These are phyloP conservation scores for Heteronetta atricapilla DNA, from an alignment of 2,113 vertebrate genomes.

Conservation along the genomic window DNA sequence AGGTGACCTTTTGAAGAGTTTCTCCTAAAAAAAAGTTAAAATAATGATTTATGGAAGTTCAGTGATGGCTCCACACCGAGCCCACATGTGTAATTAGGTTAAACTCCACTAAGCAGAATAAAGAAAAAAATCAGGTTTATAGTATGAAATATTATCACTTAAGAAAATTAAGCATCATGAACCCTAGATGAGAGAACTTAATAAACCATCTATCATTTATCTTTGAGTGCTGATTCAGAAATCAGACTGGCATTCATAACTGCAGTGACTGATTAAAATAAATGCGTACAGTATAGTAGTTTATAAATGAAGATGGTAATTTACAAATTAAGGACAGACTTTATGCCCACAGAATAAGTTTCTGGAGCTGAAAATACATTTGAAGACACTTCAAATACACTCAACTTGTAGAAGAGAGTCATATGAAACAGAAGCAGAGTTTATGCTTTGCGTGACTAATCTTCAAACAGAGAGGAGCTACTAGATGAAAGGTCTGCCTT, in stretches of 20 bases:
- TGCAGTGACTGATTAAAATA: constrained; percentile 48
- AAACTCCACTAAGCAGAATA: constrained; percentile 20
- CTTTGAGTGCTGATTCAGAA: constrained; percentile 66
- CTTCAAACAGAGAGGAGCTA: neutral
- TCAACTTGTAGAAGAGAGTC: neutral
- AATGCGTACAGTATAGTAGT: constrained; percentile 2
- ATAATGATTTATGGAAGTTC: constrained; percentile 11
- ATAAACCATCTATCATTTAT: constrained; percentile 31
- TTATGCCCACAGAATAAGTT: neutral
- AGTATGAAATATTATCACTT: constrained; percentile 35
- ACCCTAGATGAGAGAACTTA: neutral
- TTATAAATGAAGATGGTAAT: constrained; percentile 55
- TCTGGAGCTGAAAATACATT: constrained; percentile 17
- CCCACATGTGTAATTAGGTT: constrained; percentile 31
- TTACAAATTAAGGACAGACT: constrained; percentile 57
- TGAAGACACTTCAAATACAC: constrained; percentile 22
- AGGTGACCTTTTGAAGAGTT: constrained; percentile 23
- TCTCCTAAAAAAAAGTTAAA: constrained; percentile 26
- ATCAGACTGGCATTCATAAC: constrained; percentile 40
- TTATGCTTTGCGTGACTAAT: neutral
- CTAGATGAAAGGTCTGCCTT: neutral
- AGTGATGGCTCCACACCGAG: neutral
- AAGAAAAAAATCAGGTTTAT: neutral
- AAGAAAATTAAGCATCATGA: constrained; percentile 58
- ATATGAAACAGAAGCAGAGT: neutral